Evolutionary conservation across 30 jellyfish, hydroid and myxozoan genomes (phyloP).

Genomic region (Hydractinia symbiolongicarpus): DNA sequence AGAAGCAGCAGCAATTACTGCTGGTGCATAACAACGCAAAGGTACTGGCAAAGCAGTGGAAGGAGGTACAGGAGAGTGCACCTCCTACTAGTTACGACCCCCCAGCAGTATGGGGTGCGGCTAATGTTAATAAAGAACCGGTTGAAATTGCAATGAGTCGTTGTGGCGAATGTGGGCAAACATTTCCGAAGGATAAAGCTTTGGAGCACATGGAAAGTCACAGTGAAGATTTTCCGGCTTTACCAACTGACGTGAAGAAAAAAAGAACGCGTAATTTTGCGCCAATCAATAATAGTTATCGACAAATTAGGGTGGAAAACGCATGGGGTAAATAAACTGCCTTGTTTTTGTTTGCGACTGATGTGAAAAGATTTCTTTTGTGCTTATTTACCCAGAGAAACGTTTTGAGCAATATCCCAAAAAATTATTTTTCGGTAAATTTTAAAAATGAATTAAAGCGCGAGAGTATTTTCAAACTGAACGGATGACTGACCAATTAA

Average conservation of each 20-base stretch:
- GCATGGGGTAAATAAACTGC: slow-evolving; percentile 59
- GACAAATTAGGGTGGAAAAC: slow-evolving; percentile 35
- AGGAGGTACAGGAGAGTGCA: background rate
- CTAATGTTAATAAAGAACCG: background rate
- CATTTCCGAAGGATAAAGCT: slow-evolving; percentile 48
- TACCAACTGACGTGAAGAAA: slow-evolving; percentile 45
- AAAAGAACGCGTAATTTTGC: slow-evolving; percentile 9
- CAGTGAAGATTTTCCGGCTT: slow-evolving; percentile 70
- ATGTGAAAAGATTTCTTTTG: too few relatives aligned
- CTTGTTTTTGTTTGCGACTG: too few relatives aligned
- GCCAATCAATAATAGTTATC: slow-evolving; percentile 27
- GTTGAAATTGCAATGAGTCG: background rate
- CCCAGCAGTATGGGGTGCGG: slow-evolving; percentile 23
- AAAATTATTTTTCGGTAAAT: too few relatives aligned
- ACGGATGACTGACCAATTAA: too few relatives aligned
- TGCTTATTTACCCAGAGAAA: too few relatives aligned
- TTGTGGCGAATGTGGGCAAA: slow-evolving; percentile 38
- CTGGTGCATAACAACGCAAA: slow-evolving; percentile 36
- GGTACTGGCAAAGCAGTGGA: background rate
- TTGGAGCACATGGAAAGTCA: slow-evolving; percentile 59
- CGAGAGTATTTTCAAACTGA: too few relatives aligned
- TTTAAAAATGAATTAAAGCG: too few relatives aligned
- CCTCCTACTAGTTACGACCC: background rate
- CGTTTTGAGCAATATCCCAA: too few relatives aligned
- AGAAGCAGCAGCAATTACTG: slow-evolving; percentile 59